These are phyloP conservation scores for Zophobas morio DNA, from an alignment of 1,140 invertebrate species.

Conservation along the genomic window DNA sequence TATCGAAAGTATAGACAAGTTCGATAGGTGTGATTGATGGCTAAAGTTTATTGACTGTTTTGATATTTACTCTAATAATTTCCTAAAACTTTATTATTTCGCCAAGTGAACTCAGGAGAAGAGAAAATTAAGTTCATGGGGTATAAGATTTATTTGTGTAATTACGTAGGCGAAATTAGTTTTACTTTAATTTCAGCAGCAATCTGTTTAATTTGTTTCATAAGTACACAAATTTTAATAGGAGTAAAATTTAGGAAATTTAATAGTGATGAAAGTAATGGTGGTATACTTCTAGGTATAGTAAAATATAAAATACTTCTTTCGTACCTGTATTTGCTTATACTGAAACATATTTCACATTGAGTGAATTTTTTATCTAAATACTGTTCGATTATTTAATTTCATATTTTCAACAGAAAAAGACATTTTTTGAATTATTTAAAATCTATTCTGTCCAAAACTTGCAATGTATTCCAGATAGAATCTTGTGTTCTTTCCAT, in stretches of 20 bases:
- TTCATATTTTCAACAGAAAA: no score
- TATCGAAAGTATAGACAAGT: conserved; percentile 40
- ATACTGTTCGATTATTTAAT: no score
- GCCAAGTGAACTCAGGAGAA: conserved; percentile 12
- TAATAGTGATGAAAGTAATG: not conserved
- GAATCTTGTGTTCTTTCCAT: no score
- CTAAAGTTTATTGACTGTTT: conserved; percentile 9
- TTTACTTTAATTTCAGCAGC: conserved; percentile 9
- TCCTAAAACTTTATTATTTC: conserved; percentile 18
- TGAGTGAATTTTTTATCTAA: no score
- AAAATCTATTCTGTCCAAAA: no score
- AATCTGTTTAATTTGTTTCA: conserved; percentile 7
- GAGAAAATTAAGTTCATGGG: conserved; percentile 6
- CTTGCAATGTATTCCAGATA: no score
- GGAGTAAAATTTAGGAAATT: not conserved
- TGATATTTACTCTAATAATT: conserved; percentile 11
- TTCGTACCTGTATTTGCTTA: no score
- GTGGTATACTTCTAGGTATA: no score
- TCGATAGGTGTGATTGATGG: conserved; percentile 35
- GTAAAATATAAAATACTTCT: no score
- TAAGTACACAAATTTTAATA: conserved; percentile 2
- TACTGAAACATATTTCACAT: no score
- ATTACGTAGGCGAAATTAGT: conserved; percentile 20
- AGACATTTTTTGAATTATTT: no score
- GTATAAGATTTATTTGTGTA: conserved; percentile 23